Evolutionary conservation across 2,888 invertebrate genomes (phyloP).

Genomic region (Drosophila engyochracea): DNA sequence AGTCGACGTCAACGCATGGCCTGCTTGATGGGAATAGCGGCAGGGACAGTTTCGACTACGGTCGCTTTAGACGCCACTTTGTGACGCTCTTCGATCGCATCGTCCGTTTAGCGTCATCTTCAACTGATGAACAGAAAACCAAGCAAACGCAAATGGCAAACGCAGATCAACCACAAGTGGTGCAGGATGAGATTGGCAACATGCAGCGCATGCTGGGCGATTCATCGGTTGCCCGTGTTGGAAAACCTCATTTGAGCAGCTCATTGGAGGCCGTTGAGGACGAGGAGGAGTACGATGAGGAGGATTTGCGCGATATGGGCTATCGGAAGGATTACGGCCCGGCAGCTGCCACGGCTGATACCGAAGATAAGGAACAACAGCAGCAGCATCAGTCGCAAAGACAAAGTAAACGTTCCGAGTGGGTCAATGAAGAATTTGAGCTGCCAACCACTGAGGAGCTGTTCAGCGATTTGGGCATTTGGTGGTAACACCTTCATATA

Average conservation of each 20-base stretch:
- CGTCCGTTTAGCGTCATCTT: slow-evolving; percentile 72
- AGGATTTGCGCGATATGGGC: slow-evolving; percentile 79
- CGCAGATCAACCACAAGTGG: slow-evolving; percentile 13
- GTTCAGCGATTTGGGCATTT: slow-evolving; percentile 82
- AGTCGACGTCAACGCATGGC: slow-evolving; percentile 66
- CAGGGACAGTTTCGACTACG: slow-evolving; percentile 80
- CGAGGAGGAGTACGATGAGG: slow-evolving; percentile 79
- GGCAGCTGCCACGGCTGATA: not conserved
- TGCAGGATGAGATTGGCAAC: slow-evolving; percentile 56
- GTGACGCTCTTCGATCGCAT: slow-evolving; percentile 83
- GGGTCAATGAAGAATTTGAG: slow-evolving; percentile 82
- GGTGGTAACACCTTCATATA: slow-evolving; percentile 70
- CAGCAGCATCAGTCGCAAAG: not conserved
- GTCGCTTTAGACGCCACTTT: slow-evolving; percentile 82
- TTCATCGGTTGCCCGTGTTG: slow-evolving; percentile 12
- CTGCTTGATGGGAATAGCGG: slow-evolving; percentile 62
- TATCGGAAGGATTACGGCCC: slow-evolving; percentile 78
- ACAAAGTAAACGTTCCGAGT: slow-evolving; percentile 68
- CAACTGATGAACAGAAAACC: slow-evolving; percentile 34
- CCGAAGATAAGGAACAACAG: slow-evolving; percentile 1
- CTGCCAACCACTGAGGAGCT: slow-evolving; percentile 82
- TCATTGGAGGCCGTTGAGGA: slow-evolving; percentile 82
- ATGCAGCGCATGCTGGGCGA: slow-evolving; percentile 68
- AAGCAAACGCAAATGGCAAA: slow-evolving; percentile 1
- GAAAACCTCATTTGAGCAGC: slow-evolving; percentile 43